Conservation (phyloP, 30 jellyfish, hydroid and myxozoan genomes). For the Aurelia aurita complex sp. Pacific region DNA sequence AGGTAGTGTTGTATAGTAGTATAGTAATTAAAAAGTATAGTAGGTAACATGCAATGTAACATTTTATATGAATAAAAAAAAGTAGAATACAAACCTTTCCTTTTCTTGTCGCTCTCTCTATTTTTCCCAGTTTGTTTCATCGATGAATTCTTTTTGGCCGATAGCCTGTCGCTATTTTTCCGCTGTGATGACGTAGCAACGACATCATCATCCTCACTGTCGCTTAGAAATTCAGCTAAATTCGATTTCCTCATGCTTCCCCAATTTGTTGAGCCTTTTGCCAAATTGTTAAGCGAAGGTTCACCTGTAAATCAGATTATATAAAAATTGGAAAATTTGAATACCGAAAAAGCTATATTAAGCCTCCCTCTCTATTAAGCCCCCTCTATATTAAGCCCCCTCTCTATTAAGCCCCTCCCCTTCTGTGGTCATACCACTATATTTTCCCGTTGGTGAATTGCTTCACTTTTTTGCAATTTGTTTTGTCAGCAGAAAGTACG, state of each 20-base stretch:
- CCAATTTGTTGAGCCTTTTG: constrained; percentile 55
- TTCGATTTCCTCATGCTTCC: constrained; percentile 52
- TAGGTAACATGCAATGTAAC: too few relatives aligned
- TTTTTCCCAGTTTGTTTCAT: neutral
- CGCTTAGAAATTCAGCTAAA: constrained; percentile 49
- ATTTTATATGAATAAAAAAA: too few relatives aligned
- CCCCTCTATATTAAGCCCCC: too few relatives aligned
- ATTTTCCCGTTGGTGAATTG: too few relatives aligned
- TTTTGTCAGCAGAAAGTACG: too few relatives aligned
- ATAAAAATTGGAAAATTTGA: neutral
- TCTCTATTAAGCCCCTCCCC: too few relatives aligned
- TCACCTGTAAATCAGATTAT: constrained; percentile 4
- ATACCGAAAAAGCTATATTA: neutral
- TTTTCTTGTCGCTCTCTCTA: neutral
- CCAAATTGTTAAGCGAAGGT: constrained; percentile 29
- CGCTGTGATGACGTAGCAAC: constrained; percentile 22
- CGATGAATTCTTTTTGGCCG: constrained; percentile 6
- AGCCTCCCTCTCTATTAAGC: too few relatives aligned
- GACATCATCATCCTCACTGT: constrained; percentile 51
- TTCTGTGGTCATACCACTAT: too few relatives aligned
- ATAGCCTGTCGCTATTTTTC: neutral
- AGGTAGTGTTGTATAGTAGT: too few relatives aligned
- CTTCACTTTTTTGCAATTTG: too few relatives aligned
- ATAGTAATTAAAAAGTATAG: too few relatives aligned
- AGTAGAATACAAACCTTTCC: constrained; percentile 14